Evolutionary conservation across 2,888 invertebrate species (phyloP).

Genomic region (Pterostichus niger): DNA sequence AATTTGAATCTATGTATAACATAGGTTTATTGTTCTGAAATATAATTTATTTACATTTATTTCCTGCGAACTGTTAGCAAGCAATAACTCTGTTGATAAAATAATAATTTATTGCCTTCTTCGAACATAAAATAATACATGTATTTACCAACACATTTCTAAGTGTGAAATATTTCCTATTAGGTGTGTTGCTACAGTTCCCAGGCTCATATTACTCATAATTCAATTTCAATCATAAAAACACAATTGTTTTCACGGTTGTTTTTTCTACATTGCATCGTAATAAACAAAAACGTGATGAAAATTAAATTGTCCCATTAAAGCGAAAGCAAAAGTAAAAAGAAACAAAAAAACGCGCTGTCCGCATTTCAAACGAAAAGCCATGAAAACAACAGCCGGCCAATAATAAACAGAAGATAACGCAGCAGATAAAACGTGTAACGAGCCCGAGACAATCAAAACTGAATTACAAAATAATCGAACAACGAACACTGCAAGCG

Average conservation of each 20-base stretch:
- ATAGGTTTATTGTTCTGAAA: not conserved
- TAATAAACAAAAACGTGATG: slow-evolving; percentile 50
- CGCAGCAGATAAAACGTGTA: slow-evolving; percentile 56
- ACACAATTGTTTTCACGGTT: slow-evolving; percentile 12
- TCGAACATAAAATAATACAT: no score
- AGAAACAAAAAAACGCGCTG: slow-evolving; percentile 23
- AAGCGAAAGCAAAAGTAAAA: slow-evolving; percentile 54
- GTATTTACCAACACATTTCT: no score
- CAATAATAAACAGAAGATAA: slow-evolving; percentile 60
- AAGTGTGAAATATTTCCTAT: not conserved
- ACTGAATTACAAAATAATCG: slow-evolving; percentile 59
- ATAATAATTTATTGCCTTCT: no score
- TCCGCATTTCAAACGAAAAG: slow-evolving; percentile 55
- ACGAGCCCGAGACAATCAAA: slow-evolving; percentile 56
- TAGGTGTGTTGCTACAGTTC: not conserved
- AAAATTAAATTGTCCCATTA: slow-evolving; percentile 51
- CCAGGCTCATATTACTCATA: not conserved
- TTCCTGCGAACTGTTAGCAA: no score
- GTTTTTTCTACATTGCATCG: not conserved
- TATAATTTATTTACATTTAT: no score
- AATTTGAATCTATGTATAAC: no score
- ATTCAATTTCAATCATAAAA: slow-evolving; percentile 17
- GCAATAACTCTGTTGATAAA: no score
- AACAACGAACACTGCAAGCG: not conserved
- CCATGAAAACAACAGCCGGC: slow-evolving; percentile 59